Evolutionary conservation across 1,140 invertebrate genomes (phyloP), one percentile per base, ranked within the genome.

Genomic region (Zophobas morio): DNA sequence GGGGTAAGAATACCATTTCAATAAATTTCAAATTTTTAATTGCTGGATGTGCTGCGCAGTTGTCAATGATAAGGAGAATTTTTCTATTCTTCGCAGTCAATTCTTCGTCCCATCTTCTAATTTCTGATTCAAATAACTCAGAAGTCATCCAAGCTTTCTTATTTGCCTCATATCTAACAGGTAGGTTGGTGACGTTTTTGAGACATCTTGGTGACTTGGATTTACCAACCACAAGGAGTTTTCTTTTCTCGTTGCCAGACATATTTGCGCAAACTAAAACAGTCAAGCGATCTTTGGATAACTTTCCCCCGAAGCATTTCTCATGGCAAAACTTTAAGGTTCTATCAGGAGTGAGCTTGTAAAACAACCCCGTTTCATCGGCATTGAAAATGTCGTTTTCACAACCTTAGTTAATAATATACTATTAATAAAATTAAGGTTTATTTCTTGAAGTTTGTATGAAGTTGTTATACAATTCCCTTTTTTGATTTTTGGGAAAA

Each of bases 211-310:
- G 87, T n/a, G 86, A 87, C 77, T 77, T 74, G 6, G 80, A 40
- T 42, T 63, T 79, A 49, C 79, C 81, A 34, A 83, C 81, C 40
- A 83, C 3, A 6, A 63, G 35, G 6, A 63, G 35, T 63, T 82
- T 89, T 87, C 88, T 88, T 87, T 88, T 87, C 84, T 82, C 82
- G 84, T 83, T 84, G 84, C 88, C 82, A 79, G 74, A 79, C 76
- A 77, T 79, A 54, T 80, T 81, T 49, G 81, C 78, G 75, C 78
- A 76, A 40, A 78, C 78, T 54, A 80, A 72, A 70, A 81, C 79
- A 32, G 80, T 80, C 42, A 83, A 81, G 81, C 80, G 49, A 42
- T 78, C 78, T 63, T 83, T 83, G 47, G 78, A 78, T 37, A 76
- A 56, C 74, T 84, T 82, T 51, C 79, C 81, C 73, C 77, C 81